A percentile compares a stretch with the other conserved stretches of the same genome.
Conservation (phyloP, 2,113 vertebrate species). For the Gobius niger region DNA sequence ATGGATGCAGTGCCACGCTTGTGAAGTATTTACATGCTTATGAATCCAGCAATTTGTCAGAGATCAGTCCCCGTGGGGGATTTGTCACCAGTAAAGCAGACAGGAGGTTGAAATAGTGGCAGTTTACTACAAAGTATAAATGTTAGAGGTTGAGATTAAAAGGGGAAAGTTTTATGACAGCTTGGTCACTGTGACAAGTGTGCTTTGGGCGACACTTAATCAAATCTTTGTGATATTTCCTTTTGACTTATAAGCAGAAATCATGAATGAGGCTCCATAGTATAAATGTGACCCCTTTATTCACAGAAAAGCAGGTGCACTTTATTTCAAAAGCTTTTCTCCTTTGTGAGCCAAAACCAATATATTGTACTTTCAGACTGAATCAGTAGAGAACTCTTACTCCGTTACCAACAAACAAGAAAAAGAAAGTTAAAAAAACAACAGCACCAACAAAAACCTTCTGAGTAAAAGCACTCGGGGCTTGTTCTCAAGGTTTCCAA, state of each 20-base stretch:
- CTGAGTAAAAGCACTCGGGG: not conserved
- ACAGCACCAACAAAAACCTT: not conserved
- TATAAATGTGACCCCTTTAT: not conserved
- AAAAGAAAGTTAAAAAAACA: not conserved
- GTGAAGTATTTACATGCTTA: constrained; percentile 63
- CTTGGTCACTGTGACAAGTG: not conserved
- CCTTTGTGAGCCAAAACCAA: not conserved
- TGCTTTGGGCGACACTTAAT: not conserved
- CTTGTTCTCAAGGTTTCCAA: not conserved
- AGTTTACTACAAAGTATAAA: constrained; percentile 42
- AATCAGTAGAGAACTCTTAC: not conserved
- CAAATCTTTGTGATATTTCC: constrained; percentile 1
- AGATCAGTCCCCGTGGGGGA: constrained; percentile 33
- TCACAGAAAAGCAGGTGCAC: no score
- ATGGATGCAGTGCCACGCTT: constrained; percentile 29
- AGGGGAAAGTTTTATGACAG: constrained; percentile 24
- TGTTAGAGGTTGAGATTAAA: constrained; percentile 25
- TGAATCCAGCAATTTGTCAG: constrained; percentile 58
- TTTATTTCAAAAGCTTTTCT: no score
- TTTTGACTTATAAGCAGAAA: not conserved
- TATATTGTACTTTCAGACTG: not conserved
- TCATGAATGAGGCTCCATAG: not conserved
- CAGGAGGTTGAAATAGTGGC: constrained; percentile 41
- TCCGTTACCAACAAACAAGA: not conserved
- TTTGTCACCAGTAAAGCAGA: constrained; percentile 44